These are phyloP conservation scores for Anoplopoma fimbria DNA, from an alignment of 2,113 vertebrate genomes.

Conservation along the genomic window DNA sequence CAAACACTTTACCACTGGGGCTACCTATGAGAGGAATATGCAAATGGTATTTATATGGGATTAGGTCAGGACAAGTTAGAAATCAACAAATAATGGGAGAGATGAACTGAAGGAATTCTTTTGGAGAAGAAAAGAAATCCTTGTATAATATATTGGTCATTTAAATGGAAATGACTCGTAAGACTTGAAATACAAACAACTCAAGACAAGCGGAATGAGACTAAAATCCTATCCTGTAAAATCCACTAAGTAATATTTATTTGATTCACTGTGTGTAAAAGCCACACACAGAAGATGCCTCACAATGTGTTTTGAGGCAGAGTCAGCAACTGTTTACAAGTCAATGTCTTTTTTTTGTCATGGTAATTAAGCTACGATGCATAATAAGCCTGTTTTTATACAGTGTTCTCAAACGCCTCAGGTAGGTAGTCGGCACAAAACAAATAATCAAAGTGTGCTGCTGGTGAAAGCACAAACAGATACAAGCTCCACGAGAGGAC, in stretches of 20 bases:
- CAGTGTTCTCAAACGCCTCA: background rate
- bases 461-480: background rate
- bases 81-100: background rate
- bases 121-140: background rate
- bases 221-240: background rate
- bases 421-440: background rate
- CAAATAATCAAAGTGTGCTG: slow-evolving; percentile 3
- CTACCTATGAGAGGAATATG: slow-evolving; percentile 1
- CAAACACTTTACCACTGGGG: slow-evolving; percentile 16
- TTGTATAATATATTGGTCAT: background rate
- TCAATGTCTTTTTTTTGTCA: slow-evolving; percentile 10
- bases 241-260: background rate
- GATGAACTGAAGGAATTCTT: background rate
- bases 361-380: background rate
- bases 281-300: background rate
- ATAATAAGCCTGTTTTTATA: slow-evolving; percentile 5
- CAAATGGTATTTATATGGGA: background rate
- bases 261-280: background rate
- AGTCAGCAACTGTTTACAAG: slow-evolving; percentile 6
- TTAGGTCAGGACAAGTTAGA: background rate
- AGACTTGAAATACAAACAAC: background rate
- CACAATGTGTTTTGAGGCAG: slow-evolving; percentile 1
- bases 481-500: background rate
- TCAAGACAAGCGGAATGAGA: too few relatives aligned
- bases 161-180: slow-evolving; percentile 3